These are phyloP conservation scores for Istiophorus platypterus DNA, from an alignment of 2,113 vertebrate species.

Conservation along the genomic window DNA sequence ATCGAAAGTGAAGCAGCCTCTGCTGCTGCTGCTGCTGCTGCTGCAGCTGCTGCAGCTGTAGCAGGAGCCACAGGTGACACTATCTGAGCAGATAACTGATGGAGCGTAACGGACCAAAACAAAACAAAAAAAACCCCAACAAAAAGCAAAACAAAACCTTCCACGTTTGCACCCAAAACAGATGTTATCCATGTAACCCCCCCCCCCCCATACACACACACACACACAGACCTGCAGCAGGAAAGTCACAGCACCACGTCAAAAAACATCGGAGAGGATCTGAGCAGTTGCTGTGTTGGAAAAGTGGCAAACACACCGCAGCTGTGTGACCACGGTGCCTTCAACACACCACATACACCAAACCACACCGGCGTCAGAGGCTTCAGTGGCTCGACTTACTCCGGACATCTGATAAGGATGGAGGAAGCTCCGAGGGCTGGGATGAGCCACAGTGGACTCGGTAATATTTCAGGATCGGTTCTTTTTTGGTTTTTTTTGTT, in stretches of 20 bases:
- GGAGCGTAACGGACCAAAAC: constrained; percentile 16
- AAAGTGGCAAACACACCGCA: constrained; percentile 55
- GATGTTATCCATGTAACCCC: constrained; percentile 26
- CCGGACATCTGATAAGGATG: not conserved
- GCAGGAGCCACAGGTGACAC: constrained; percentile 8
- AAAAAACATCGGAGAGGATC: constrained; percentile 19
- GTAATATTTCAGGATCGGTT: not conserved
- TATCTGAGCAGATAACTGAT: constrained; percentile 18
- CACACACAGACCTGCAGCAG: constrained; percentile 18
- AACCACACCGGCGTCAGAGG: not conserved
- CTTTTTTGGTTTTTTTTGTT: no score
- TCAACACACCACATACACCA: not conserved
- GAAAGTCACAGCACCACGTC: constrained; percentile 53
- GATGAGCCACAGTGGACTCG: not conserved
- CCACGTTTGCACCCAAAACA: constrained; percentile 40
- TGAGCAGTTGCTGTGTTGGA: constrained; percentile 45
- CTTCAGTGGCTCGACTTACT: not conserved
- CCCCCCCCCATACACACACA: not conserved
- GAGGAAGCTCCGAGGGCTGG: not conserved
- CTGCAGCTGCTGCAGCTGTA: no score
- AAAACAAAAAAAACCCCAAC: no score
- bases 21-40: not conserved
- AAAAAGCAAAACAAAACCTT: constrained; percentile 45
- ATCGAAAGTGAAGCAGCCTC: not conserved
- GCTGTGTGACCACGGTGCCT: constrained; percentile 6